A percentile compares a stretch with the other conserved stretches of the same genome.
These are phyloP conservation scores for Athene cunicularia DNA, from an alignment of 2,113 vertebrate genomes.

Conservation along the genomic window DNA sequence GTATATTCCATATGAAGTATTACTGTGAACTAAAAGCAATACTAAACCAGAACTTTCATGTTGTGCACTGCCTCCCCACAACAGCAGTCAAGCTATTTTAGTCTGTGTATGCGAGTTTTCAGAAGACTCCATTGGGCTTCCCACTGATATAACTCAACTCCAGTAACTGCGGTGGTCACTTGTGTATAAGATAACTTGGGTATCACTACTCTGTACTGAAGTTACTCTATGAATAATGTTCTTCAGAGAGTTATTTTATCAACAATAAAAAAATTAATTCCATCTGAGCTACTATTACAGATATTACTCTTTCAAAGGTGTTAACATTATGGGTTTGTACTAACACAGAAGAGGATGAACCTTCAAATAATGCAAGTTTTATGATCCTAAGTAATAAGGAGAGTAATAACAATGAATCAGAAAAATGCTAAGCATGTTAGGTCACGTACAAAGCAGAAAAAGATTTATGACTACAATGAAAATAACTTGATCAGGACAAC, in stretches of 20 bases:
- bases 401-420: neutral
- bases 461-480: neutral
- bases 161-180: rapidly evolving
- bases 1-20: neutral
- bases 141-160: neutral
- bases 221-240: neutral
- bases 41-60: neutral
- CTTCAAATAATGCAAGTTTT: neutral
- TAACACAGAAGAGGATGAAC: neutral
- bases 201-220: neutral
- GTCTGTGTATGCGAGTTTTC: rapidly evolving
- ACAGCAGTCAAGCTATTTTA: neutral
- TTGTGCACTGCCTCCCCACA: neutral
- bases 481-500: neutral
- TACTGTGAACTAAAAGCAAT: neutral
- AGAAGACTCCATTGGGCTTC: neutral
- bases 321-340: neutral
- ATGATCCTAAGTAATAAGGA: neutral
- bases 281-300: neutral
- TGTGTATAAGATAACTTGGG: neutral
- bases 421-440: neutral
- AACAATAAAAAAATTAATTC: neutral
- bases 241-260: neutral
- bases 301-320: neutral
- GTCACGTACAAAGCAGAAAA: neutral